These are phyloP conservation scores for Teleiodes luculella DNA, from an alignment of 2,888 invertebrate genomes.

Conservation along the genomic window DNA sequence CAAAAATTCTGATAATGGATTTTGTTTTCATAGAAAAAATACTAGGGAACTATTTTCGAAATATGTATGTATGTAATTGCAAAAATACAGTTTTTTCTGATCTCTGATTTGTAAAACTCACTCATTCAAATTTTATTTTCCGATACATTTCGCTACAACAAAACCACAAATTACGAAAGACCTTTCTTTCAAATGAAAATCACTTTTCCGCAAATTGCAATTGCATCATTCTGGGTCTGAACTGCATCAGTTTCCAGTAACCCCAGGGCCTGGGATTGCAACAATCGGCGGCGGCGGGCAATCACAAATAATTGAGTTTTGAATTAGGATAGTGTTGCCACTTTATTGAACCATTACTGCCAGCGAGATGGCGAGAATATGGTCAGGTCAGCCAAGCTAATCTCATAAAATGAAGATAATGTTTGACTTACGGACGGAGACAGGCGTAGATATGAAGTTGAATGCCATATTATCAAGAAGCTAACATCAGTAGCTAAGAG, in stretches of 20 bases:
- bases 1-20: no score
- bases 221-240: not conserved
- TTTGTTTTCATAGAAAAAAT: no score
- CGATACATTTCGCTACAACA: no score
- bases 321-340: constrained; percentile 18
- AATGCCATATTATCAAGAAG: not conserved
- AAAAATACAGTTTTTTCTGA: no score
- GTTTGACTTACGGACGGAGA: not conserved
- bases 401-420: not conserved
- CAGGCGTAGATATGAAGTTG: not conserved
- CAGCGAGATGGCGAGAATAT: not conserved
- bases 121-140: not conserved
- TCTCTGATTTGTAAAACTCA: not conserved
- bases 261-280: constrained; percentile 16
- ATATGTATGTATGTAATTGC: no score
- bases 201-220: not conserved
- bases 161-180: not conserved
- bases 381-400: not conserved
- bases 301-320: constrained; percentile 22
- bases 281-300: constrained; percentile 16
- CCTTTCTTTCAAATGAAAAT: constrained; percentile 6
- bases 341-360: constrained; percentile 18
- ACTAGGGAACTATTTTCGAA: no score
- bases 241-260: constrained; percentile 1
- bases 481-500: not conserved